Conservation (phyloP, 2,797 vertebrate genomes). For the Sebastes nivosus region DNA sequence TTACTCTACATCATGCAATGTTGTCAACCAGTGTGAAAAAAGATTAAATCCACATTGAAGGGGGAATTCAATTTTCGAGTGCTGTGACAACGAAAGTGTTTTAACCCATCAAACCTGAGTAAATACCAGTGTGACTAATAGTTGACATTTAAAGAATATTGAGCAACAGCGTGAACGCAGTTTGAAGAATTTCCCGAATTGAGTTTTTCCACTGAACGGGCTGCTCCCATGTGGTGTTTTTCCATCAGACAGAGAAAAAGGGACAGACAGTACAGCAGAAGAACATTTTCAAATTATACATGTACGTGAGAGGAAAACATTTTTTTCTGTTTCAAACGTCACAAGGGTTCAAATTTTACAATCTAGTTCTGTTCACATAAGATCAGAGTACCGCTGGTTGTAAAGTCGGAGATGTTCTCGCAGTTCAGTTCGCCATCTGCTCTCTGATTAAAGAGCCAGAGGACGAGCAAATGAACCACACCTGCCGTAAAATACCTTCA, state of each 20-base stretch:
- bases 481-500: constrained; percentile 33
- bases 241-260: neutral
- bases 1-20: neutral
- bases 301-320: neutral
- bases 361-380: neutral
- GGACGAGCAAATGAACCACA: constrained; percentile 14
- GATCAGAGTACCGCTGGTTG: neutral
- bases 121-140: neutral
- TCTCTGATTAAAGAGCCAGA: constrained; percentile 25
- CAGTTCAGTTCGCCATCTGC: neutral
- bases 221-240: neutral
- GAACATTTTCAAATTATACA: neutral
- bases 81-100: neutral
- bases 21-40: neutral
- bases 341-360: neutral
- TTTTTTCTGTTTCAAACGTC: neutral
- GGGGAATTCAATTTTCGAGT: neutral
- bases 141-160: neutral
- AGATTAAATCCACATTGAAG: too few species aligned
- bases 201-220: neutral
- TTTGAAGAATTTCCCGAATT: neutral
- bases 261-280: neutral
- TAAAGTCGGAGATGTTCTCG: constrained; percentile 20
- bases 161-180: neutral
- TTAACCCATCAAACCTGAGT: neutral